A percentile compares a stretch with the other conserved stretches of the same genome.
Conservation (phyloP, 2,888 invertebrate species). For the Agrochola circellaris region DNA sequence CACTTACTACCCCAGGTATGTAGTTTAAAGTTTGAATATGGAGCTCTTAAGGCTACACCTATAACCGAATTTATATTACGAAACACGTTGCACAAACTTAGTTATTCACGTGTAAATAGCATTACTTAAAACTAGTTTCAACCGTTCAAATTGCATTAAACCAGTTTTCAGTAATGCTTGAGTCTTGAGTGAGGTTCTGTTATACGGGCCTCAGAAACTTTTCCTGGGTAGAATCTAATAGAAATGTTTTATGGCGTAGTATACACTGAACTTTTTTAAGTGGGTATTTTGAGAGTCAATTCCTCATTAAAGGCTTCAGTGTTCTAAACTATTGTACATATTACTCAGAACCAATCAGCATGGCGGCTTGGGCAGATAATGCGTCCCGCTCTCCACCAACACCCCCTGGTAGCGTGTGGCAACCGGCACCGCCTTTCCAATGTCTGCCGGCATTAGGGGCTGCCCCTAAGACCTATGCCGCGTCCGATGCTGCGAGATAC, state of each 20-base stretch:
- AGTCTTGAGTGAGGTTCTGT: neutral
- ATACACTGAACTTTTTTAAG: neutral
- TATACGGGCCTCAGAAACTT: neutral
- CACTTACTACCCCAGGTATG: constrained; percentile 91
- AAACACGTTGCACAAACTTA: too few relatives aligned
- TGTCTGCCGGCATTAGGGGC: constrained; percentile 82
- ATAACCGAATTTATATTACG: too few relatives aligned
- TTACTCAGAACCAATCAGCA: constrained; percentile 74
- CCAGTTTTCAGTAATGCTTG: neutral
- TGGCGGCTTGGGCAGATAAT: constrained; percentile 75
- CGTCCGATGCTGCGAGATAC: constrained; percentile 80
- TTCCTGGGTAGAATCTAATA: neutral
- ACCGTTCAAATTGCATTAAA: too few relatives aligned
- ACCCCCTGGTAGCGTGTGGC: constrained; percentile 86
- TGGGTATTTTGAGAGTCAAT: neutral
- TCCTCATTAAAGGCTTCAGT: neutral
- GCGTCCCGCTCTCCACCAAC: constrained; percentile 80
- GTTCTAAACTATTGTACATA: neutral
- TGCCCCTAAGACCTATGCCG: constrained; percentile 85
- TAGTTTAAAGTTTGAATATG: neutral
- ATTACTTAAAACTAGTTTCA: neutral
- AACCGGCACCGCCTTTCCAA: constrained; percentile 87
- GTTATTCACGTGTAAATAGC: too few relatives aligned
- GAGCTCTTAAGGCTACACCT: too few relatives aligned
- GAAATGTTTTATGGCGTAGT: neutral